Evolutionary conservation across 2,888 invertebrate genomes (phyloP).

Genomic region (Seira sanloemensis): DNA sequence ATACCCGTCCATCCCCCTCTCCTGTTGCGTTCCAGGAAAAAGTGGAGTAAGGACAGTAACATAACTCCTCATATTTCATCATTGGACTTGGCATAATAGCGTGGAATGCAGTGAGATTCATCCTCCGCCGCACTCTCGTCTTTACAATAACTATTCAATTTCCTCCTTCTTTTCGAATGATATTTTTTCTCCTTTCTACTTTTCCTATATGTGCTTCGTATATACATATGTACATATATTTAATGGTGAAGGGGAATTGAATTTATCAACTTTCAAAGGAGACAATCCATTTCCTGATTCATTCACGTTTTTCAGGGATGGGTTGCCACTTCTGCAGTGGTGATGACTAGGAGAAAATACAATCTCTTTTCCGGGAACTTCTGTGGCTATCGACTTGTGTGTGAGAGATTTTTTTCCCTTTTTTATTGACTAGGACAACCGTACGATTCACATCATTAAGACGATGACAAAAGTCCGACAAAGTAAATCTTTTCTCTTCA

Average conservation of each 20-base stretch:
- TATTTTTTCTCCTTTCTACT: slow-evolving; percentile 3
- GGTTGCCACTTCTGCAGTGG: background rate
- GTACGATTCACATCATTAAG: slow-evolving; percentile 2
- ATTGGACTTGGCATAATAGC: slow-evolving; percentile 21
- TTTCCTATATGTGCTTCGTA: background rate
- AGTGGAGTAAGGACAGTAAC: slow-evolving; percentile 14
- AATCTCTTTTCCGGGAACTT: background rate
- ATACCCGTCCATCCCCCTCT: background rate
- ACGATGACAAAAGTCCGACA: background rate
- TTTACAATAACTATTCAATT: slow-evolving; percentile 48
- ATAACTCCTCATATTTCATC: slow-evolving; percentile 41
- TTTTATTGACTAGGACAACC: background rate
- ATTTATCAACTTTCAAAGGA: slow-evolving; percentile 46
- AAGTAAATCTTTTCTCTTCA: background rate
- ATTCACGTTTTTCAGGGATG: slow-evolving; percentile 16
- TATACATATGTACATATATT: too few species aligned
- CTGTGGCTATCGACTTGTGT: slow-evolving; percentile 37
- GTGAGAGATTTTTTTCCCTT: slow-evolving; percentile 18
- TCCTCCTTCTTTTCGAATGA: slow-evolving; percentile 24
- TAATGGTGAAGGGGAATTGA: slow-evolving; percentile 43
- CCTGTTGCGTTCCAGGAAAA: slow-evolving; percentile 12
- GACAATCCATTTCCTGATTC: slow-evolving; percentile 62
- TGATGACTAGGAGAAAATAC: background rate
- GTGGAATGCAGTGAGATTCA: background rate
- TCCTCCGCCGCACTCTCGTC: background rate